phyloP scores from a whole-genome alignment of 2,113 vertebrate species.

The Oceanodroma tethys region DNA sequence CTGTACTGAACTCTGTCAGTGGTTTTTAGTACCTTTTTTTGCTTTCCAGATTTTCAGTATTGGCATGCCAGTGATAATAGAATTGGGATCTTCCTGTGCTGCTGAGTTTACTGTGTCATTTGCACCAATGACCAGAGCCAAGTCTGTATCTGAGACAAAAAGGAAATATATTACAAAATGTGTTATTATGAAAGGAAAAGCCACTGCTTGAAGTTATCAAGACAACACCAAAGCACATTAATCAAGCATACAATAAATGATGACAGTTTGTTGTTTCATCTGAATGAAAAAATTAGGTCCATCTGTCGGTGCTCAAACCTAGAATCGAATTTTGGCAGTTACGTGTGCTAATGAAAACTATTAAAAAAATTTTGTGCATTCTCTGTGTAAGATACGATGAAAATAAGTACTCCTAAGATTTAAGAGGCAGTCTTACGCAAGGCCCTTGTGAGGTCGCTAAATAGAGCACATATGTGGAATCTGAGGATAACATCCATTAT shows the following conservation, averaged over 20 bases:
- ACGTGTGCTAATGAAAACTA: slow-evolving; percentile 59
- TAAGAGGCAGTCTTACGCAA: not conserved
- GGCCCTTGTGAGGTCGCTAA: not conserved
- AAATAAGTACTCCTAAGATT: slow-evolving; percentile 8
- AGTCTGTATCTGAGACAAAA: slow-evolving; percentile 47
- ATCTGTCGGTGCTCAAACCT: slow-evolving; percentile 60
- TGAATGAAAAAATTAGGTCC: slow-evolving; percentile 72
- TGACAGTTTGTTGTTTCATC: slow-evolving; percentile 48
- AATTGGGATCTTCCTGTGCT: slow-evolving; percentile 45
- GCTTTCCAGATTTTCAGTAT: slow-evolving; percentile 6
- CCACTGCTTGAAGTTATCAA: slow-evolving; percentile 51
- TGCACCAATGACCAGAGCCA: slow-evolving; percentile 34
- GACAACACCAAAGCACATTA: slow-evolving; percentile 37
- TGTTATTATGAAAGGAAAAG: slow-evolving; percentile 29
- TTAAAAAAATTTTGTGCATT: slow-evolving; percentile 38
- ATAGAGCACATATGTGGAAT: not conserved
- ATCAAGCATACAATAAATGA: slow-evolving; percentile 46
- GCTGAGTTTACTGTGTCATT: slow-evolving; percentile 55
- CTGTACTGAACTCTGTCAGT: not conserved
- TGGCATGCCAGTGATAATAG: not conserved
- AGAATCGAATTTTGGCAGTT: slow-evolving; percentile 14
- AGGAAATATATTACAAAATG: slow-evolving; percentile 37
- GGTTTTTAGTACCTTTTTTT: not conserved
- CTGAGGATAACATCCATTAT: not conserved
- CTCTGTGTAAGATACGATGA: slow-evolving; percentile 48